Base-by-base conservation (phyloP, 2,797 vertebrate species). In the Acomys russatus region DNA sequence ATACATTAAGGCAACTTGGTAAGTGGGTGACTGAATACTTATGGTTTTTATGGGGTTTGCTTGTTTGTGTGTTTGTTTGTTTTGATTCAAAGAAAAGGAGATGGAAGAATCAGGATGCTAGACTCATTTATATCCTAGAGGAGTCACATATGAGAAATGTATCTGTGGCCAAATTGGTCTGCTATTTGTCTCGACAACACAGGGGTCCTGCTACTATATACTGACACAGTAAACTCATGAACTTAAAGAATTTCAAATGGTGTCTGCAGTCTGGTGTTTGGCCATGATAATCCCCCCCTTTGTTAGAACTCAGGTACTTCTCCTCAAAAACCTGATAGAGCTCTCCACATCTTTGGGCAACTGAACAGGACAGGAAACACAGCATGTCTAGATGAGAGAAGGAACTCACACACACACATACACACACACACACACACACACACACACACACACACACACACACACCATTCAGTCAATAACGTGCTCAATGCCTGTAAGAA, bases 401-500 rank as follows among this genome's bases (percentile, higher is more conserved):
- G 90, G 71, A 94, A 80, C 71, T 76, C 90, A 56, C 54, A 59
- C 56, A 59, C 56, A 59, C 3, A 59, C 17, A 15, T 3, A 89
- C 0, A 35, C 93, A 92, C 74, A 49, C 44, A 44, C 30, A 56
- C 54, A 56, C 54, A 56, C 54, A 56, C 54, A 17, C 56, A 56
- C 56, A 59, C 56, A 56, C 56, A 59, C 56, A 59, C 56, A 59
- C 3, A 59, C 17, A 15, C 17, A 89, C 0, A 35, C 93, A 92
- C 74, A 49, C 44, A 44, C 30, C 17, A 5, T 78, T 8, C 20
- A 28, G 96, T 25, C 56, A 28, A 90, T 79, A 74, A n/a, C 91
- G 76, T 97, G 91, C 63, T 63, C 96, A 97, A 92, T 94, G 96
- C 78, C 87, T 51, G 6, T 91, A 96, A 84, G 91, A 93, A 97